Conservation (phyloP, 2,113 vertebrate species). For the Carettochelys insculpta region DNA sequence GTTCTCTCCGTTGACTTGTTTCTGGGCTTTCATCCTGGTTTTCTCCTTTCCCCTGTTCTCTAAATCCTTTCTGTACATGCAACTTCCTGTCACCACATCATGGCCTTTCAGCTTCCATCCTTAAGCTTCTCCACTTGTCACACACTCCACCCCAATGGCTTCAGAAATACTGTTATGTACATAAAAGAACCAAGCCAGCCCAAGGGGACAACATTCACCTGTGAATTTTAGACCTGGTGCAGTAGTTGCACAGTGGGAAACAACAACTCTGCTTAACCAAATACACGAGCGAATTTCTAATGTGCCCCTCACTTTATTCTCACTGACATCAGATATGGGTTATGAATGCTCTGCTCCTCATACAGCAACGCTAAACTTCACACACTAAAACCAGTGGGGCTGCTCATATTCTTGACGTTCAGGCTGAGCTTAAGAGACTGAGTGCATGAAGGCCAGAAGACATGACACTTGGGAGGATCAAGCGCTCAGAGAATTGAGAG, state of each 20-base stretch:
- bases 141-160: not conserved
- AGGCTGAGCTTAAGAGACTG: slow-evolving; percentile 21
- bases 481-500: not conserved
- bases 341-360: not conserved
- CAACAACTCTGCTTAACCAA: not conserved
- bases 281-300: accelerated
- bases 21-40: not conserved
- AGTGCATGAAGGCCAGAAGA: slow-evolving; percentile 25
- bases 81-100: not conserved
- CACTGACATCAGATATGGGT: not conserved
- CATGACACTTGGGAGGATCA: not conserved
- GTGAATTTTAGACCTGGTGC: not conserved
- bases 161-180: not conserved
- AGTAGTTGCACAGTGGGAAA: not conserved
- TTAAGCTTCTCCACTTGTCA: accelerated
- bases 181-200: not conserved
- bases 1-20: not conserved
- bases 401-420: not conserved
- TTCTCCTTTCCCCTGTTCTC: not conserved
- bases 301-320: not conserved
- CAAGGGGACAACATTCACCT: not conserved
- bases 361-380: slow-evolving; percentile 14
- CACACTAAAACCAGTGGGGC: not conserved
- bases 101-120: not conserved
- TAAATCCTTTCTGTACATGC: not conserved